phyloP scores from a whole-genome alignment of 2,797 vertebrate genomes.

The Neopelma chrysocephalum region DNA sequence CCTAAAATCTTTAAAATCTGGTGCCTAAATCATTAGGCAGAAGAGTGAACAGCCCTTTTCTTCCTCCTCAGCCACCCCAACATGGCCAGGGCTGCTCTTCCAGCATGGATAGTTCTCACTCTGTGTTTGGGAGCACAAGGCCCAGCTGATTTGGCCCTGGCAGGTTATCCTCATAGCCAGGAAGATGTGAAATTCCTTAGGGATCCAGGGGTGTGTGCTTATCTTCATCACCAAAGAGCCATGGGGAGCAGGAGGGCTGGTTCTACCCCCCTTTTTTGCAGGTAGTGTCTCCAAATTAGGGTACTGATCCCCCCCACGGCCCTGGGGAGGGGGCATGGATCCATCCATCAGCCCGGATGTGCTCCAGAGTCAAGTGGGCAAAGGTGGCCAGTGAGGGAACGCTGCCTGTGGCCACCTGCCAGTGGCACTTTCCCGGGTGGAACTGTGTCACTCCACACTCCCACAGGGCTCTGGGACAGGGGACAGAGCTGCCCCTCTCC shows the following conservation, averaged over 20 bases:
- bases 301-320: not conserved
- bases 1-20: not conserved
- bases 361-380: not conserved
- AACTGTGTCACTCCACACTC: not conserved
- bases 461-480: fast-evolving
- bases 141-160: not conserved
- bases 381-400: fast-evolving
- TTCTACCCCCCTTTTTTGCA: not conserved
- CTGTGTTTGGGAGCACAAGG: not conserved
- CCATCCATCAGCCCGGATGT: not conserved
- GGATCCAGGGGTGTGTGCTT: fast-evolving
- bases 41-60: not conserved
- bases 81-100: not conserved
- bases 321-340: fast-evolving
- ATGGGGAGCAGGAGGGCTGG: fast-evolving
- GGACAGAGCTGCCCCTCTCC: not conserved
- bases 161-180: not conserved
- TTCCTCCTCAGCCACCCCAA: too few species aligned
- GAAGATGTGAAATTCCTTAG: not conserved
- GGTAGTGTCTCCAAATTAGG: not conserved
- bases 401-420: not conserved
- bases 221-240: fast-evolving
- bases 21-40: not conserved
- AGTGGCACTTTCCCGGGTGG: fast-evolving
- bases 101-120: not conserved